phyloP scores from a whole-genome alignment of 2,888 invertebrate species.

The Caenorhabditis afra region DNA sequence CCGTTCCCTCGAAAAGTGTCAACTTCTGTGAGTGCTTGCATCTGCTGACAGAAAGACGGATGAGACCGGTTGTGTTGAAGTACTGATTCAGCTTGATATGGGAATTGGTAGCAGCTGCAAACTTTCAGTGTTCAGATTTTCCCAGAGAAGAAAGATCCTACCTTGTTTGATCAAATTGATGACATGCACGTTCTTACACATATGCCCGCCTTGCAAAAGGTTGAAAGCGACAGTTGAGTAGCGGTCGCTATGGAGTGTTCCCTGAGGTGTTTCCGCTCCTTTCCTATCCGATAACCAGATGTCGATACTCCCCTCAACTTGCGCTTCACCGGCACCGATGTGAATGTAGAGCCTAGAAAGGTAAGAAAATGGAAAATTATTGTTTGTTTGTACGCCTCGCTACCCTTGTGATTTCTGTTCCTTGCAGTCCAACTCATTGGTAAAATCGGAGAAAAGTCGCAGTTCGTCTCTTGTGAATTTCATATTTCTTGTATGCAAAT shows the following conservation, averaged over 20 bases:
- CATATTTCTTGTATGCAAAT: neutral
- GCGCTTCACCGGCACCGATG: neutral
- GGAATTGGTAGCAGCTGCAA: neutral
- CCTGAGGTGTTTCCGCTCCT: slow-evolving; percentile 5
- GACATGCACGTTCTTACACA: slow-evolving; percentile 20
- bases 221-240: slow-evolving; percentile 28
- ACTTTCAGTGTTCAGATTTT: neutral
- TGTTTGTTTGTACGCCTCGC: neutral
- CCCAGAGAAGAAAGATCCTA: neutral
- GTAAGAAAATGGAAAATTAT: too few species aligned
- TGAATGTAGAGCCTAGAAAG: slow-evolving; percentile 28
- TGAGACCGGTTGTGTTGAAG: slow-evolving; percentile 20
- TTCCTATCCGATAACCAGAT: neutral
- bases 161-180: slow-evolving; percentile 2
- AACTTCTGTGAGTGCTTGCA: slow-evolving; percentile 27
- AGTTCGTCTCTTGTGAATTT: neutral
- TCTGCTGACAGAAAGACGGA: slow-evolving; percentile 14
- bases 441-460: neutral
- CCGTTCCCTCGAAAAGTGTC: slow-evolving; percentile 5
- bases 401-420: slow-evolving; percentile 35
- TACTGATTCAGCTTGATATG: neutral
- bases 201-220: slow-evolving; percentile 2
- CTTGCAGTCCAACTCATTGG: slow-evolving; percentile 11
- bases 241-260: slow-evolving; percentile 5
- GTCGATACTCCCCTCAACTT: neutral